A percentile compares a stretch with the other conserved stretches of the same genome.
These are phyloP conservation scores for Andricus curvator DNA, from an alignment of 2,888 invertebrate genomes.

Conservation along the genomic window DNA sequence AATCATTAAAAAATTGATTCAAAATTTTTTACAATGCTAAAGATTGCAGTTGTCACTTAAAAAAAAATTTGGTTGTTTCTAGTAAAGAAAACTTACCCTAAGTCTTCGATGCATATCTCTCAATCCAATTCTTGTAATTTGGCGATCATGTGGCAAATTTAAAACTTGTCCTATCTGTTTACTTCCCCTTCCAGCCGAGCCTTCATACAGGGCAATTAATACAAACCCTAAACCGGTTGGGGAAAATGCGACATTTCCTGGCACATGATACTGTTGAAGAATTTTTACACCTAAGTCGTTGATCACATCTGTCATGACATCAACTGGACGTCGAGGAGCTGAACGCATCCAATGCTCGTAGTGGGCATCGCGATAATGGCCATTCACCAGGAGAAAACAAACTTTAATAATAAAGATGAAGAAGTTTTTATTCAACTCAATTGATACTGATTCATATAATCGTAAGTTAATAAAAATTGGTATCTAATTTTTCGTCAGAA, in stretches of 20 bases:
- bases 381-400: conserved; percentile 43
- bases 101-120: conserved; percentile 90
- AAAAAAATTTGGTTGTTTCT: background rate
- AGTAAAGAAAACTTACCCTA: conserved; percentile 83
- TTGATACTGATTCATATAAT: background rate
- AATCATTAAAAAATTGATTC: background rate
- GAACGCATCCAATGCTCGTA: conserved; percentile 53
- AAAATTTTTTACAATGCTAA: no score
- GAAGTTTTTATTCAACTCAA: background rate
- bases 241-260: conserved; percentile 88
- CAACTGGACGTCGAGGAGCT: conserved; percentile 79
- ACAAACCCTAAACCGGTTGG: conserved; percentile 91
- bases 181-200: conserved; percentile 86
- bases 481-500: background rate
- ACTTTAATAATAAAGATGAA: conserved; percentile 35
- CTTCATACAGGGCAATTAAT: conserved; percentile 88
- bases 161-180: conserved; percentile 86
- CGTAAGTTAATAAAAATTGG: background rate
- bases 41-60: no score
- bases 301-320: conserved; percentile 89
- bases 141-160: conserved; percentile 86
- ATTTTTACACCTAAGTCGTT: conserved; percentile 84
- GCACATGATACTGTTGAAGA: conserved; percentile 69
- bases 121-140: conserved; percentile 87
- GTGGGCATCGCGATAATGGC: conserved; percentile 49